A percentile compares a stretch with the other conserved stretches of the same genome.
These are phyloP conservation scores for Podarcis cretensis DNA, from an alignment of 2,113 vertebrate genomes.

Conservation along the genomic window DNA sequence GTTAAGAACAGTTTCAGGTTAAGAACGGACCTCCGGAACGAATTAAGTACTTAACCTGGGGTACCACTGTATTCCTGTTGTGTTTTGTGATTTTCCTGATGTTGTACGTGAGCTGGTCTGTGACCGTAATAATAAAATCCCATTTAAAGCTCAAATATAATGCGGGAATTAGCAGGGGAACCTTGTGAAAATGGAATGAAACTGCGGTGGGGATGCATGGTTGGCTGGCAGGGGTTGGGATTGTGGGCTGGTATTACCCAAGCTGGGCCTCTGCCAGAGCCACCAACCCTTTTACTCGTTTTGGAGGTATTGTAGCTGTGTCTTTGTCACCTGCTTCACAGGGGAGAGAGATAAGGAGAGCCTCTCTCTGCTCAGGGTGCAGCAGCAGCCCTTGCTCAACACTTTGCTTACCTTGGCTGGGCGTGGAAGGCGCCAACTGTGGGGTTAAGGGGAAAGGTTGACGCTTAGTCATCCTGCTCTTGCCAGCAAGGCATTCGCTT, in stretches of 20 bases:
- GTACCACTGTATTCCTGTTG: too few relatives aligned
- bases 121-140: too few relatives aligned
- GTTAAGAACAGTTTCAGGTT: too few relatives aligned
- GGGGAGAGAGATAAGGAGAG: neutral
- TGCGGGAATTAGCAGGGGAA: too few relatives aligned
- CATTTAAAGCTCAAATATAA: too few relatives aligned
- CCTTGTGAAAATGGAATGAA: too few relatives aligned
- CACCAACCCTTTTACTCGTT: neutral
- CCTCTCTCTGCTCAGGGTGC: neutral
- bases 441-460: slow-evolving; percentile 17
- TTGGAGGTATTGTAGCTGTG: neutral
- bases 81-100: too few relatives aligned
- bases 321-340: neutral
- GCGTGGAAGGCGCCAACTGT: slow-evolving; percentile 48
- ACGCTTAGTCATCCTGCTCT: neutral
- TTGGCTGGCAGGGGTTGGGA: neutral
- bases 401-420: neutral
- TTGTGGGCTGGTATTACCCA: neutral
- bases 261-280: neutral
- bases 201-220: too few relatives aligned
- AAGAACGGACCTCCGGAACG: too few relatives aligned
- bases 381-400: too few relatives aligned
- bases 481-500: neutral
- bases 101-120: too few relatives aligned
- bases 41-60: too few relatives aligned